phyloP scores from a whole-genome alignment of 1,140 invertebrate species.

The Asobara japonica region DNA sequence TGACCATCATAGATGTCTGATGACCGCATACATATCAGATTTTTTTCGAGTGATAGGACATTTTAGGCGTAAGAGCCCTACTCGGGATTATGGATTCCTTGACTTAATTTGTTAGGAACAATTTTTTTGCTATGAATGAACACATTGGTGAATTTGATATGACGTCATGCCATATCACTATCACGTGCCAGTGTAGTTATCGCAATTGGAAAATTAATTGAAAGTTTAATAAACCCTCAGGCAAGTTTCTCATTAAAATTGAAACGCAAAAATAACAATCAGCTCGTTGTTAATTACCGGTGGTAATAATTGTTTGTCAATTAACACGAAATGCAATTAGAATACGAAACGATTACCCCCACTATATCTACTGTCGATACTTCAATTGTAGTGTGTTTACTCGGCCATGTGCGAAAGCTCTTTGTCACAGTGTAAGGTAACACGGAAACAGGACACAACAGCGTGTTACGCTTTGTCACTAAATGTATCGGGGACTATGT shows the following conservation, averaged over 20 bases:
- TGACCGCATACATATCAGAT: too few relatives aligned
- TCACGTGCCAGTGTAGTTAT: too few relatives aligned
- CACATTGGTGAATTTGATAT: too few relatives aligned
- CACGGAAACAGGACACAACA: not conserved
- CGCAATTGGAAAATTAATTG: too few relatives aligned
- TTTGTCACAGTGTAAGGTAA: not conserved
- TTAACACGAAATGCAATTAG: constrained; percentile 28
- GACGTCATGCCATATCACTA: too few relatives aligned
- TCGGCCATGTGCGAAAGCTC: not conserved
- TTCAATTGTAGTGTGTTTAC: not conserved
- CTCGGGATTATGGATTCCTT: too few relatives aligned
- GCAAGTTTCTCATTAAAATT: not conserved
- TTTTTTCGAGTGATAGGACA: too few relatives aligned
- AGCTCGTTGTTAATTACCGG: not conserved
- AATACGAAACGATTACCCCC: constrained; percentile 14
- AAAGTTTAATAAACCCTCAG: not conserved
- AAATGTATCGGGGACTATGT: not conserved
- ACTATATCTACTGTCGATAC: not conserved
- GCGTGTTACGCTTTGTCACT: not conserved
- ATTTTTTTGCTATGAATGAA: too few relatives aligned
- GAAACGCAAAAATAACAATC: not conserved
- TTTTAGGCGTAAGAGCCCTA: too few relatives aligned
- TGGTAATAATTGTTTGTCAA: constrained; percentile 27
- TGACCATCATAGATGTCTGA: too few relatives aligned
- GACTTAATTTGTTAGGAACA: too few relatives aligned